A percentile compares a stretch with the other conserved stretches of the same genome.
These are phyloP conservation scores for Sylvilagus bachmani DNA, from an alignment of 2,113 vertebrate genomes.

Conservation along the genomic window DNA sequence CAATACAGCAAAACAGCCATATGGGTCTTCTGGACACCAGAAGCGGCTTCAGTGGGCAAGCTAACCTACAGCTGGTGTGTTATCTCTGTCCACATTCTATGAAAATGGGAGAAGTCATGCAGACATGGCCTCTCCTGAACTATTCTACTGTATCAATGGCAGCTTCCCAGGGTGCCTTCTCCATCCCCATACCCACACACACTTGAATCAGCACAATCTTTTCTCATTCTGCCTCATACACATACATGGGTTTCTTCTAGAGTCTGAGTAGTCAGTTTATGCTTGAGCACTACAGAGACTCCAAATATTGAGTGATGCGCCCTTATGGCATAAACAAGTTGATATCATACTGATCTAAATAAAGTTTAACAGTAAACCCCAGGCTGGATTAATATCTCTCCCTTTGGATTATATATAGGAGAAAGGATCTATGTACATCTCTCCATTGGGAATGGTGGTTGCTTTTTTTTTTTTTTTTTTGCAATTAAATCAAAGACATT, in stretches of 20 bases:
- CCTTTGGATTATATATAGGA: not conserved
- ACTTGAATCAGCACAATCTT: not conserved
- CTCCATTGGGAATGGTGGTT: not conserved
- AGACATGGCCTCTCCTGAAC: not conserved
- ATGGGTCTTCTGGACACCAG: not conserved
- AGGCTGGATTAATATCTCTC: not conserved
- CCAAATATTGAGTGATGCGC: not conserved
- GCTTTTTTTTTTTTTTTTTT: not conserved
- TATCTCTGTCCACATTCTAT: not conserved
- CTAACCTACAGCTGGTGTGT: not conserved
- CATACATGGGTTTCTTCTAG: not conserved
- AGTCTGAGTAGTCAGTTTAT: not conserved
- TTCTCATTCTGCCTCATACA: not conserved
- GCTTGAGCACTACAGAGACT: not conserved
- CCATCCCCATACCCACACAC: not conserved
- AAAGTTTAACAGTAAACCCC: not conserved
- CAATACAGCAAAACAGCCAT: not conserved
- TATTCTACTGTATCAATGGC: not conserved
- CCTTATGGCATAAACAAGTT: not conserved
- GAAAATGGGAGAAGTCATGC: not conserved
- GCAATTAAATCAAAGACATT: not conserved
- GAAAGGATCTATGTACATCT: not conserved
- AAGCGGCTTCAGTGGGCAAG: not conserved
- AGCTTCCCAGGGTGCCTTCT: not conserved
- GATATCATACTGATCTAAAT: not conserved